Percentiles rank a stretch among this genome's conserved stretches.
Evolutionary conservation across 2,888 invertebrate species (phyloP).

Genomic region (Galeopsomyia nigrocyanea): DNA sequence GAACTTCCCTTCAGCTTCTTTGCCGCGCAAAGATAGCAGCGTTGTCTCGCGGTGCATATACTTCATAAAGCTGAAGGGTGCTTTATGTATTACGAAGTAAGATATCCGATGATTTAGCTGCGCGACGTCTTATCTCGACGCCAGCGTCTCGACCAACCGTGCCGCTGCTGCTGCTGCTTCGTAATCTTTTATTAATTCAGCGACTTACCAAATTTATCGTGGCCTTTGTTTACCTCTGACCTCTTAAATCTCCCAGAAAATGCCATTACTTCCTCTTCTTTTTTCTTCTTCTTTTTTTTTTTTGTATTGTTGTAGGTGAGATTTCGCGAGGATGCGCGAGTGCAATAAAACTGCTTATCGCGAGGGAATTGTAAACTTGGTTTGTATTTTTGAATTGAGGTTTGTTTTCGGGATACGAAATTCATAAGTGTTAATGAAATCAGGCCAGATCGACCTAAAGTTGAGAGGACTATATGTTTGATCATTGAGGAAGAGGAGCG

Average conservation of each 20-base stretch:
- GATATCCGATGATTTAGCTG: conserved; percentile 70
- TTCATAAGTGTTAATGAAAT: no score
- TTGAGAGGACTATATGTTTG: no score
- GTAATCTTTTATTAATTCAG: conserved; percentile 70
- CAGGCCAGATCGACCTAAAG: no score
- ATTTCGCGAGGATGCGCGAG: no score
- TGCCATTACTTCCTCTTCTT: conserved; percentile 40
- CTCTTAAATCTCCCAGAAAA: conserved; percentile 61
- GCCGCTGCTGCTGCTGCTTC: conserved; percentile 43
- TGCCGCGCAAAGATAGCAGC: conserved; percentile 28
- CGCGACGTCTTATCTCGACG: conserved; percentile 47
- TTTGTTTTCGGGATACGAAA: no score
- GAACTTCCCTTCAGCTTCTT: conserved; percentile 11
- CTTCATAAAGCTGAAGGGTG: conserved; percentile 65
- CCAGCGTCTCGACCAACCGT: conserved; percentile 13
- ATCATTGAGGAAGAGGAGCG: no score
- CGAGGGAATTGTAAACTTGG: no score
- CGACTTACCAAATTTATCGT: conserved; percentile 68
- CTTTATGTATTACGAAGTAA: conserved; percentile 68
- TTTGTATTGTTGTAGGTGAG: not conserved
- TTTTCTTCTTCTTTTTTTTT: conserved; percentile 12
- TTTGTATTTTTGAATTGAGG: no score
- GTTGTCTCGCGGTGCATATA: conserved; percentile 51
- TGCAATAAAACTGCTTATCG: no score
- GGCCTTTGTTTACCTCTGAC: conserved; percentile 53